These are phyloP conservation scores for Pica pica DNA, from an alignment of 2,113 vertebrate genomes.

Conservation along the genomic window DNA sequence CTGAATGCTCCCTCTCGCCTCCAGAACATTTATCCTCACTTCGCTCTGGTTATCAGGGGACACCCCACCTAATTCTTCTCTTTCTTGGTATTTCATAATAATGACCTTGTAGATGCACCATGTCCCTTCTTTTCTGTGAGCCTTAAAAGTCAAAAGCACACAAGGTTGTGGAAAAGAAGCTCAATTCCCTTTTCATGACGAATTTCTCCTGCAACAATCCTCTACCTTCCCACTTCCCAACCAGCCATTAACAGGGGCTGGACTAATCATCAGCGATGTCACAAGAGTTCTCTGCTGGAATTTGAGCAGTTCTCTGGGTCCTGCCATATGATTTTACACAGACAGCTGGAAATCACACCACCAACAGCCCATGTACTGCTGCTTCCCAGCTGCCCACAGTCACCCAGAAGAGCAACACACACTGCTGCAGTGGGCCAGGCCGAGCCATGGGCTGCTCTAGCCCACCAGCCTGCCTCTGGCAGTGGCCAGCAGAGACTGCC, in stretches of 20 bases:
- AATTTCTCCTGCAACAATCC: background rate
- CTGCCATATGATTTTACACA: background rate
- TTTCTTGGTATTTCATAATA: background rate
- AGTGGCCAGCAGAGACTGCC: background rate
- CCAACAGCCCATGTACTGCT: background rate
- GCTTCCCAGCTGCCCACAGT: background rate
- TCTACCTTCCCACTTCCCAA: background rate
- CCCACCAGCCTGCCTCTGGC: background rate
- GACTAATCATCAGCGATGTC: background rate
- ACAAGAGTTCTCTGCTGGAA: background rate
- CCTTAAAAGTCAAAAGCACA: background rate
- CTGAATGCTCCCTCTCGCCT: background rate
- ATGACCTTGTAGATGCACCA: background rate
- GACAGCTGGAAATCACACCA: background rate
- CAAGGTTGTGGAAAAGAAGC: background rate
- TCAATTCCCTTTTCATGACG: background rate
- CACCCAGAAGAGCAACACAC: background rate
- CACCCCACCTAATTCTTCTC: background rate
- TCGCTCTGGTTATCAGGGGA: background rate
- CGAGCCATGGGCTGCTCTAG: background rate
- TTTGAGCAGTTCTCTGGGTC: background rate
- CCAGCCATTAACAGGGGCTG: background rate
- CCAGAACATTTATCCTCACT: background rate
- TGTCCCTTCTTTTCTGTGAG: background rate
- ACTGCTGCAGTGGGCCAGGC: accelerated